These are phyloP conservation scores for Silvanus unidentatus DNA, from an alignment of 2,888 invertebrate genomes.

Conservation along the genomic window DNA sequence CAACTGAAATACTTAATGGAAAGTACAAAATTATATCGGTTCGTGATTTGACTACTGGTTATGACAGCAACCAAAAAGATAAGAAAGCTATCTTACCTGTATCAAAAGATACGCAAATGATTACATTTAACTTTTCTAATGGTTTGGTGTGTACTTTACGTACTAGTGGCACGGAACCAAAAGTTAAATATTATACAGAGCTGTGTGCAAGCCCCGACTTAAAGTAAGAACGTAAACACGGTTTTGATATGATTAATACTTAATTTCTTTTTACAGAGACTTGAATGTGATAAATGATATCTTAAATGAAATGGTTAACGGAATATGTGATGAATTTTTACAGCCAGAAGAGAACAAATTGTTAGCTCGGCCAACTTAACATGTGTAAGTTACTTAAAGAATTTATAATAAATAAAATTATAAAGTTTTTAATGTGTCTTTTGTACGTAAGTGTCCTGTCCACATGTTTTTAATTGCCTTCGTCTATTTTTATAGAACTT, in stretches of 20 bases:
- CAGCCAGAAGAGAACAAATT: slow-evolving; percentile 69
- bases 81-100: slow-evolving; percentile 65
- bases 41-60: slow-evolving; percentile 85
- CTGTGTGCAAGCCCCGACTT: slow-evolving; percentile 64
- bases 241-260: slow-evolving; percentile 5
- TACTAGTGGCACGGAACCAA: slow-evolving; percentile 98
- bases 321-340: slow-evolving; percentile 73
- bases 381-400: background rate
- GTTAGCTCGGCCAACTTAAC: slow-evolving; percentile 35
- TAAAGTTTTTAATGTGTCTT: too few species aligned
- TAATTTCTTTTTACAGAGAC: slow-evolving; percentile 57
- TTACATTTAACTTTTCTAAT: slow-evolving; percentile 85
- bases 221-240: slow-evolving; percentile 46
- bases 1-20: slow-evolving; percentile 55
- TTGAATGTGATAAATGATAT: slow-evolving; percentile 55
- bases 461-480: too few species aligned
- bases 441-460: too few species aligned
- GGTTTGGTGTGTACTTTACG: slow-evolving; percentile 83
- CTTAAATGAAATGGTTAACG: slow-evolving; percentile 68
- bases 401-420: too few species aligned
- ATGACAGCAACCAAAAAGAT: slow-evolving; percentile 66
- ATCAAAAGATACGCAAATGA: slow-evolving; percentile 76
- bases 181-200: slow-evolving; percentile 97
- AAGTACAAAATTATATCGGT: slow-evolving; percentile 63
- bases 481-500: too few species aligned